Conservation (phyloP, 2,797 vertebrate species). For the Chaunax sp. region DNA sequence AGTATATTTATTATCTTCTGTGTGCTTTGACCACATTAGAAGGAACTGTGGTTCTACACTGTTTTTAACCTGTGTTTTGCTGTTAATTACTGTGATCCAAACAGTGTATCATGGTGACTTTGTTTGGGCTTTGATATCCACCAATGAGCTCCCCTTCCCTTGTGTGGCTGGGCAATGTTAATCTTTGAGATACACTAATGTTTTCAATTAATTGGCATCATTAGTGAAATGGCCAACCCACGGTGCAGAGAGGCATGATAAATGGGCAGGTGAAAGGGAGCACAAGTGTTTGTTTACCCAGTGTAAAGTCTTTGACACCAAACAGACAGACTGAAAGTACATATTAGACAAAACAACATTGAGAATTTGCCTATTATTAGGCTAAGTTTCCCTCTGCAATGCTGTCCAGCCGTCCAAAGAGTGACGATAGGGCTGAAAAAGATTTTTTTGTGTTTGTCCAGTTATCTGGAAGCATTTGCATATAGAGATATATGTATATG, state of each 20-base stretch:
- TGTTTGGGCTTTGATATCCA: constrained; percentile 71
- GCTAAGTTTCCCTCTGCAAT: too few relatives aligned
- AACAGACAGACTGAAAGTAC: constrained; percentile 13
- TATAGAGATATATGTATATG: neutral
- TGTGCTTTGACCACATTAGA: constrained; percentile 49
- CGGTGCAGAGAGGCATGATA: constrained; percentile 66
- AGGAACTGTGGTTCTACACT: constrained; percentile 43
- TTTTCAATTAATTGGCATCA: constrained; percentile 84
- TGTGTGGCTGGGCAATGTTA: constrained; percentile 68
- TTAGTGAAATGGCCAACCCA: constrained; percentile 77
- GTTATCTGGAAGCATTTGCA: neutral
- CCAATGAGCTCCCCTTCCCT: constrained; percentile 12
- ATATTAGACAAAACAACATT: too few relatives aligned
- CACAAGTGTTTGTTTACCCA: constrained; percentile 47
- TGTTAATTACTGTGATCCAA: constrained; percentile 67
- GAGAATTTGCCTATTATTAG: too few relatives aligned
- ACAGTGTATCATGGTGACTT: constrained; percentile 52
- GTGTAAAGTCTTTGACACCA: constrained; percentile 45
- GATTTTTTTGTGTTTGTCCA: constrained; percentile 3
- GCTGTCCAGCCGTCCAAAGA: neutral
- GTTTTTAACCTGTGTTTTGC: constrained; percentile 70
- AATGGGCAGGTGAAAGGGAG: constrained; percentile 70
- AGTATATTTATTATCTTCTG: constrained; percentile 26
- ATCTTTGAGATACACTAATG: constrained; percentile 76
- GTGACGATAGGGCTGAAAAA: neutral